phyloP scores from a whole-genome alignment of 2,888 invertebrate species.

The Drosophila atroscutellata region DNA sequence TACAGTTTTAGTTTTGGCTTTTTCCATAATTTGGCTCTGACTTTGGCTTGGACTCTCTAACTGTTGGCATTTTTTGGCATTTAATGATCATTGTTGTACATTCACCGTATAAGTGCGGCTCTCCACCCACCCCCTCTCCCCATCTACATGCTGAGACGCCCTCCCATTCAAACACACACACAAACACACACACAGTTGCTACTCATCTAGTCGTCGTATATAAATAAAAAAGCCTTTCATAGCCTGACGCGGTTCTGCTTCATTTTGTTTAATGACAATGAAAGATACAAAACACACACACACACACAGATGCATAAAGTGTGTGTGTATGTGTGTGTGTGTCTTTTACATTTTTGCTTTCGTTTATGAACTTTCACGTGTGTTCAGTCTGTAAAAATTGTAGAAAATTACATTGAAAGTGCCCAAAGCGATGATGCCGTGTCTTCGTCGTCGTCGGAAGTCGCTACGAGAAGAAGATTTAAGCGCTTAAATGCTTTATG shows the following conservation, averaged over 20 bases:
- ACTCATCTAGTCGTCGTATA: constrained; percentile 29
- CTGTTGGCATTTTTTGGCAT: constrained; percentile 74
- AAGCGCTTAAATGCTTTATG: constrained; percentile 69
- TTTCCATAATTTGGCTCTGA: constrained; percentile 75
- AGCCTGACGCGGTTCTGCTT: constrained; percentile 75
- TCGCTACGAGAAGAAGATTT: constrained; percentile 58
- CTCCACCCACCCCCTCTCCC: not conserved
- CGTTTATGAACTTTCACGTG: constrained; percentile 80
- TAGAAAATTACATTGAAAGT: constrained; percentile 68
- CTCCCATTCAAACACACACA: constrained; percentile 14
- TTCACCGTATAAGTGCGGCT: constrained; percentile 47
- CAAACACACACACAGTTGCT: constrained; percentile 11
- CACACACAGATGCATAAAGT: constrained; percentile 19
- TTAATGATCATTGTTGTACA: constrained; percentile 70
- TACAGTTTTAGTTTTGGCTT: constrained; percentile 74
- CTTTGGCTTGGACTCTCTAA: constrained; percentile 59
- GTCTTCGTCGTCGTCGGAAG: constrained; percentile 21
- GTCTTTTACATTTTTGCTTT: constrained; percentile 70
- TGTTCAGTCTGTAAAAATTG: constrained; percentile 46
- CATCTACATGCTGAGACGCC: constrained; percentile 5
- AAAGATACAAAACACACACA: constrained; percentile 45
- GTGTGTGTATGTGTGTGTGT: not conserved
- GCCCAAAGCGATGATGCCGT: constrained; percentile 41
- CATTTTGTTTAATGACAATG: constrained; percentile 80
- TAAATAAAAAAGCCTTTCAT: constrained; percentile 66